A percentile compares a stretch with the other conserved stretches of the same genome.
Conservation (phyloP, 2,113 vertebrate genomes). For the Seriola dumerili region DNA sequence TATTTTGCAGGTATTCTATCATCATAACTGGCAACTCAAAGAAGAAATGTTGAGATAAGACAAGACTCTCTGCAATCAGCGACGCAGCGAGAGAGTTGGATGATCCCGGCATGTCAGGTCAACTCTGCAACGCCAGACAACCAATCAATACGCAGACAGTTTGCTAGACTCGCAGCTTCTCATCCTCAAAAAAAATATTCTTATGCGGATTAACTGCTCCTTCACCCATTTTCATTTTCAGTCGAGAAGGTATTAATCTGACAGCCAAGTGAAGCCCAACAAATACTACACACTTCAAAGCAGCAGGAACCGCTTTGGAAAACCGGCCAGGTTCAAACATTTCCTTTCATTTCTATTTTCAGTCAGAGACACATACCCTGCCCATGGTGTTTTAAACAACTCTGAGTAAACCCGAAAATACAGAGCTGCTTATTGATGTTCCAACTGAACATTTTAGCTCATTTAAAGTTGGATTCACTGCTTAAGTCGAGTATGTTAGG, state of each 20-base stretch:
- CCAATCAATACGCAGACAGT: slow-evolving; percentile 80
- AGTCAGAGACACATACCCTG: slow-evolving; percentile 50
- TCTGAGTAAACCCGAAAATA: slow-evolving; percentile 38
- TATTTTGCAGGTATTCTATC: slow-evolving; percentile 10
- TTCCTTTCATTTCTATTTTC: slow-evolving; percentile 71
- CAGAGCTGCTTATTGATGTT: slow-evolving; percentile 22
- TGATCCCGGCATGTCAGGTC: slow-evolving; percentile 56
- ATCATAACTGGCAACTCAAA: slow-evolving; percentile 3
- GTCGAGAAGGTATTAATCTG: slow-evolving; percentile 84
- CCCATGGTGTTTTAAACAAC: slow-evolving; percentile 47
- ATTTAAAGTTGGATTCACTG: slow-evolving; percentile 33
- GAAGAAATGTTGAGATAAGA: slow-evolving; percentile 35
- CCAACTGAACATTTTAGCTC: slow-evolving; percentile 22
- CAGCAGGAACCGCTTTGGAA: slow-evolving; percentile 65
- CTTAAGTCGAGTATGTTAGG: not conserved
- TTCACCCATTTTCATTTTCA: slow-evolving; percentile 84
- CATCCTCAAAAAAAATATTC: slow-evolving; percentile 76
- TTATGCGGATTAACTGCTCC: slow-evolving; percentile 83
- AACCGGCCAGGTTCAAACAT: slow-evolving; percentile 71
- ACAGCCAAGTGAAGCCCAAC: slow-evolving; percentile 83
- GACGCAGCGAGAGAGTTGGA: slow-evolving; percentile 19
- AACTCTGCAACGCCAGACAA: slow-evolving; percentile 65
- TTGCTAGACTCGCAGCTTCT: slow-evolving; percentile 73
- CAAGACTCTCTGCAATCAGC: slow-evolving; percentile 48
- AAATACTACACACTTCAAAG: slow-evolving; percentile 84